A percentile compares a stretch with the other conserved stretches of the same genome.
phyloP scores from a whole-genome alignment of 2,888 invertebrate genomes.

The Allolobophora icterica region DNA sequence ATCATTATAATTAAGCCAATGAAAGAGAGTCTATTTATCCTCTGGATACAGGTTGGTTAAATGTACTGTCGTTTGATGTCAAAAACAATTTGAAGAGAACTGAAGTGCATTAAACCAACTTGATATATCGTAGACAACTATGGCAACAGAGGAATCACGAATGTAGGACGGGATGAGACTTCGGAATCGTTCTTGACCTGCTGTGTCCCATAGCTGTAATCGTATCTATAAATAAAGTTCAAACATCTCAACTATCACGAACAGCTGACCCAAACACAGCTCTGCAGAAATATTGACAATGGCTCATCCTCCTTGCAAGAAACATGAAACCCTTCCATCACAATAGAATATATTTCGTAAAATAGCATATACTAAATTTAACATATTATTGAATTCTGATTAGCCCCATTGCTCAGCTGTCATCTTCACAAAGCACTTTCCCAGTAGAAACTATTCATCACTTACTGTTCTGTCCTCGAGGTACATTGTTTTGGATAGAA shows the following conservation, averaged over 20 bases:
- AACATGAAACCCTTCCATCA: no score
- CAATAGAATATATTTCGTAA: no score
- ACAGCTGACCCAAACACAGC: background rate
- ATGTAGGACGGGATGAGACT: conserved; percentile 98
- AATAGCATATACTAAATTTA: background rate
- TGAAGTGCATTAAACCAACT: conserved; percentile 73
- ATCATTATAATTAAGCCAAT: background rate
- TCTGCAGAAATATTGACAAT: background rate
- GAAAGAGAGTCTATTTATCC: background rate
- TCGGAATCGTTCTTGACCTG: conserved; percentile 88
- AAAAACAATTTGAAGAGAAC: background rate
- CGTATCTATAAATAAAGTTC: conserved; percentile 72
- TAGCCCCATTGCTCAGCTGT: background rate
- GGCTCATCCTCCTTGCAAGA: background rate
- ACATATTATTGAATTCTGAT: background rate
- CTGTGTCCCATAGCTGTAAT: conserved; percentile 97
- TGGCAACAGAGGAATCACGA: conserved; percentile 96
- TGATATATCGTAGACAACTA: conserved; percentile 98
- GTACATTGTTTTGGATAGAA: conserved; percentile 99
- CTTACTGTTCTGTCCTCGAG: conserved; percentile 92
- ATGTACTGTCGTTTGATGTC: no score
- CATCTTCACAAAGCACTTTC: background rate
- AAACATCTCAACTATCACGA: background rate
- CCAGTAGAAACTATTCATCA: background rate
- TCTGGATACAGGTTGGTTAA: no score